phyloP scores from a whole-genome alignment of 1,140 invertebrate genomes.

The Anagrus nilaparvatae region DNA sequence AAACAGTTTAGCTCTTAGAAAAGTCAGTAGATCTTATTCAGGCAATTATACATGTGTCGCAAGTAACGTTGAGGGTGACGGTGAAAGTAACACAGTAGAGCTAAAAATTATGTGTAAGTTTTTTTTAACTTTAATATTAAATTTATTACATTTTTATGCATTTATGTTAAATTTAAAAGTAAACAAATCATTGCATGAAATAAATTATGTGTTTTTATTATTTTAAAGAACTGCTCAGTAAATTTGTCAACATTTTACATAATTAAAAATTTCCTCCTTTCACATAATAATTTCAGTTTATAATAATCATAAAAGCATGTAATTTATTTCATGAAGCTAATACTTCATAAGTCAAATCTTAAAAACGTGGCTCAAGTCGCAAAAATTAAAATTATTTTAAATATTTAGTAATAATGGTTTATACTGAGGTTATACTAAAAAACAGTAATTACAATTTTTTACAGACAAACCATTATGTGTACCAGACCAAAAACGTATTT shows the following conservation, averaged over 20 bases:
- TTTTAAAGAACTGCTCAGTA: background rate
- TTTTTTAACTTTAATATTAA: slow-evolving; percentile 6
- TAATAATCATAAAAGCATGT: too few relatives aligned
- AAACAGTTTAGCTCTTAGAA: slow-evolving; percentile 66
- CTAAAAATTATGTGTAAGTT: slow-evolving; percentile 86
- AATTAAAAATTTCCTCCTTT: background rate
- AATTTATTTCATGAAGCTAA: too few relatives aligned
- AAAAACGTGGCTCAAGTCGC: too few relatives aligned
- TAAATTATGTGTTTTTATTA: too few relatives aligned
- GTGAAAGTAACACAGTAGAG: slow-evolving; percentile 66
- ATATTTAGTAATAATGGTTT: too few relatives aligned
- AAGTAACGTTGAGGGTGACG: slow-evolving; percentile 80
- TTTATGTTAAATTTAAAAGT: too few relatives aligned
- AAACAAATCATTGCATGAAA: too few relatives aligned
- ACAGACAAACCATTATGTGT: slow-evolving; percentile 79
- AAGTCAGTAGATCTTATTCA: slow-evolving; percentile 63
- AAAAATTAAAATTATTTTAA: too few relatives aligned
- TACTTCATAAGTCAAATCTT: too few relatives aligned
- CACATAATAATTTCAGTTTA: too few relatives aligned
- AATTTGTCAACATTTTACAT: background rate
- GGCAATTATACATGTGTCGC: slow-evolving; percentile 82
- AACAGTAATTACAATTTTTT: slow-evolving; percentile 22
- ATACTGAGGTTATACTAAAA: too few relatives aligned
- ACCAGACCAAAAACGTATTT: slow-evolving; percentile 65
- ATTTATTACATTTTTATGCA: too few relatives aligned